Percentiles rank a stretch among this genome's conserved stretches.
These are phyloP conservation scores for Fregetta grallaria DNA, from an alignment of 2,113 vertebrate genomes.

Conservation along the genomic window DNA sequence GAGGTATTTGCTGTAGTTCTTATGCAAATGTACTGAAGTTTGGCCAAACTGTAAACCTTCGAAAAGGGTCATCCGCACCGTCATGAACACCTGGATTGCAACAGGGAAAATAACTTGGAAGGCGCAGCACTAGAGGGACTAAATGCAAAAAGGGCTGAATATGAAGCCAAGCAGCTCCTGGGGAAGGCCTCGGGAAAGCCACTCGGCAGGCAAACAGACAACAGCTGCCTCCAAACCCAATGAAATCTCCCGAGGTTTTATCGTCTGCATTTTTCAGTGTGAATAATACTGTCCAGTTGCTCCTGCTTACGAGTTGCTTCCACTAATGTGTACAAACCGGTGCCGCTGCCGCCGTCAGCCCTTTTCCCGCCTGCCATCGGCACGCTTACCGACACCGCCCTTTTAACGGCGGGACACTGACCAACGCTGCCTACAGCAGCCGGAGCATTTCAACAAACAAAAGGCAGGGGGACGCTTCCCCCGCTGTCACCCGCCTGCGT, in stretches of 20 bases:
- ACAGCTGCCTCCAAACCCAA: fast-evolving
- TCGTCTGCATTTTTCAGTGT: too few relatives aligned
- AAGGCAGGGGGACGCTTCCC: fast-evolving
- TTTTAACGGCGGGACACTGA: fast-evolving
- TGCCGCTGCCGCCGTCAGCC: fast-evolving
- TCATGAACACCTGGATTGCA: not conserved
- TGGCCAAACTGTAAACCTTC: not conserved
- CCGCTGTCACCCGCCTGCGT: fast-evolving
- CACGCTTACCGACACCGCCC: fast-evolving
- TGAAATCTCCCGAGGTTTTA: not conserved
- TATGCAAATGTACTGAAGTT: not conserved
- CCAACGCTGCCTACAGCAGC: fast-evolving
- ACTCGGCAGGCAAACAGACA: fast-evolving
- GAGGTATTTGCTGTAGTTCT: not conserved
- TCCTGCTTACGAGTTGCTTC: too few relatives aligned
- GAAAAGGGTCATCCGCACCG: not conserved
- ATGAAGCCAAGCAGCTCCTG: too few relatives aligned
- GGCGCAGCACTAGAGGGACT: not conserved
- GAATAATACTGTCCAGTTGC: fast-evolving
- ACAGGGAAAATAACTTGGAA: not conserved
- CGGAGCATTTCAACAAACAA: too few relatives aligned
- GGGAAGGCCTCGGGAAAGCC: too few relatives aligned
- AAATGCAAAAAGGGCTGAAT: not conserved
- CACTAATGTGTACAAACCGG: fast-evolving
- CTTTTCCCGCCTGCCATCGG: fast-evolving